Conservation (phyloP, 2,888 invertebrate species). For the Ernsta delagoae region DNA sequence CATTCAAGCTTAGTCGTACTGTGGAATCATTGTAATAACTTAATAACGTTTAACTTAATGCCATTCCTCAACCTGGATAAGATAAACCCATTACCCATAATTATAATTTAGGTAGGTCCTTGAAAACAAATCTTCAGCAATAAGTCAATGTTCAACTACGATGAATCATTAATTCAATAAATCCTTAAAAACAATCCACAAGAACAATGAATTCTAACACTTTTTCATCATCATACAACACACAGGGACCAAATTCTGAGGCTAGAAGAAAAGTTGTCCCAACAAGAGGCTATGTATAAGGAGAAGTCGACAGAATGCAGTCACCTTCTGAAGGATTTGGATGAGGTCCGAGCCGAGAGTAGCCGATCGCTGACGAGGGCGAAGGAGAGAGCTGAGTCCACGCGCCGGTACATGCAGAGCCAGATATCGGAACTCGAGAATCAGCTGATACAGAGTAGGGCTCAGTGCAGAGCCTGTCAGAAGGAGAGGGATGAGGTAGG, state of each 20-base stretch:
- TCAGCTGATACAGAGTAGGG: constrained; percentile 70
- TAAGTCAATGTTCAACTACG: too few relatives aligned
- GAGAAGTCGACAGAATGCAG: constrained; percentile 62
- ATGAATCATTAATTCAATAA: too few relatives aligned
- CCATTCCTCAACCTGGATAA: too few relatives aligned
- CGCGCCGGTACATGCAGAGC: constrained; percentile 64
- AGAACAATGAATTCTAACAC: too few relatives aligned
- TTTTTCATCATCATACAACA: too few relatives aligned
- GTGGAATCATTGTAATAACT: too few relatives aligned
- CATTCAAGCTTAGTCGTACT: too few relatives aligned
- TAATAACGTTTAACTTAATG: too few relatives aligned
- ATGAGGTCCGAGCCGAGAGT: constrained; percentile 61
- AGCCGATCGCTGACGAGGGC: constrained; percentile 54
- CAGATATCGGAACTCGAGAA: constrained; percentile 72
- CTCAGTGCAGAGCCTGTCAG: constrained; percentile 66
- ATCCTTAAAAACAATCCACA: too few relatives aligned
- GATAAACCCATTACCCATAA: too few relatives aligned
- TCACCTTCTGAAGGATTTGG: constrained; percentile 58
- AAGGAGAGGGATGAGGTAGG: constrained; percentile 74
- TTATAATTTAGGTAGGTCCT: too few relatives aligned
- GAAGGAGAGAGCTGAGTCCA: constrained; percentile 68
- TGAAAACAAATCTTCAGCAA: too few relatives aligned
- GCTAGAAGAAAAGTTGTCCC: constrained; percentile 63
- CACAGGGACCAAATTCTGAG: constrained; percentile 58
- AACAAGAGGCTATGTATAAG: constrained; percentile 56